A percentile compares a stretch with the other conserved stretches of the same genome.
Evolutionary conservation across 2,113 vertebrate species (phyloP).

Genomic region (Phaethon lepturus): DNA sequence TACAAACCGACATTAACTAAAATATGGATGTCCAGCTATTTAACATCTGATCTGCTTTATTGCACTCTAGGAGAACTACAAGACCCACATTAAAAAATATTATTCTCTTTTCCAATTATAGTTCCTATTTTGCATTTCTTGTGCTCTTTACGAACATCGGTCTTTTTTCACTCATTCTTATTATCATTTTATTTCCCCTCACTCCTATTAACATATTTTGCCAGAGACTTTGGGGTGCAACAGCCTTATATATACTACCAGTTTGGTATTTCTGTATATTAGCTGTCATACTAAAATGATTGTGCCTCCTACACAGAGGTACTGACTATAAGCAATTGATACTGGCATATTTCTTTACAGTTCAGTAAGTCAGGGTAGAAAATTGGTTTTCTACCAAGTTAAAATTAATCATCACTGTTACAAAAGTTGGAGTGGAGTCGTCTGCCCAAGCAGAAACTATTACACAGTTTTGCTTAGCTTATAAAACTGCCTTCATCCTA

Average conservation of each 20-base stretch:
- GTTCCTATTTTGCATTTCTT: not conserved
- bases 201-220: not conserved
- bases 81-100: not conserved
- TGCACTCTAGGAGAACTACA: not conserved
- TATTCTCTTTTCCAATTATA: not conserved
- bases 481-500: not conserved
- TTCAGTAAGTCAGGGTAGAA: conserved; percentile 30
- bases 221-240: conserved; percentile 6
- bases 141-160: not conserved
- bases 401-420: conserved; percentile 51
- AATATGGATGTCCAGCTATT: not conserved
- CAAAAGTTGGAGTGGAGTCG: conserved; percentile 30
- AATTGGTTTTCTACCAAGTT: conserved; percentile 48
- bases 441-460: conserved; percentile 29
- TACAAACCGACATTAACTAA: not conserved
- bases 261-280: conserved; percentile 12
- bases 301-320: not conserved
- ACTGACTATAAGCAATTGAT: conserved; percentile 32
- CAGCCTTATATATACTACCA: not conserved
- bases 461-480: not conserved
- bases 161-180: not conserved
- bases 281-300: conserved; percentile 50
- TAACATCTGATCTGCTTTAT: not conserved
- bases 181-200: conserved; percentile 7
- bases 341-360: conserved; percentile 49